Evolutionary conservation across 1,140 invertebrate species (phyloP), one percentile per base, ranked within the genome.

Genomic region (Neodiprion lecontei): DNA sequence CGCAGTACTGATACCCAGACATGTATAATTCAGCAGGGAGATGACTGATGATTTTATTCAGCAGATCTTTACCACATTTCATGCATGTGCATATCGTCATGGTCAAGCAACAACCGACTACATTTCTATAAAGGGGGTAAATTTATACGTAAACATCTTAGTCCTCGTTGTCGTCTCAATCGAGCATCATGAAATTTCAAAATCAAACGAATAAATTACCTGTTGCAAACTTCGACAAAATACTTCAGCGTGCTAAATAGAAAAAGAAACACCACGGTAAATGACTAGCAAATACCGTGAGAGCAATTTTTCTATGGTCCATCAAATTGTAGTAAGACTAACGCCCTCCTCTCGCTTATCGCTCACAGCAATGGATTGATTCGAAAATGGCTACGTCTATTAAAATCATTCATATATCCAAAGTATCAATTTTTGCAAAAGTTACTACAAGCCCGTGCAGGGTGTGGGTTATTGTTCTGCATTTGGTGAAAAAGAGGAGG

Each of bases 1-100:
- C 17, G 17, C 17, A 21, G 0, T 21, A 21, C 17, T 21, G 73
- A 79, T 89, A 79, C 72, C 87, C 17, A 87, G 90, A 17, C 86
- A 89, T 71, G 80, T 90, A 84, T 67, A 88, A 49, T 82, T 90
- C 88, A 49, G 86, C 67, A 7, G 87, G 86, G 49, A 89, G 72
- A 48, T 81, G 83, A 79, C 89, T 84, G 28, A 89, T 88, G n/a
- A 21, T 21, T 21, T 21, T 21, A 21, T 21, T 21, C 17, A 21
- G 17, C 17, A 21, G 17, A 21, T 21, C 81, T 69, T 73, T 75
- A 47, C 78, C 76, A 47, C 74, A 75, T 78, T 23, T 73, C 7
- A 7, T 73, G 28, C 69, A 3, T 7, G 40, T 17, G 69, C 9
- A 47, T 70, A 14, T 47, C 8, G 48, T 70, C n/a, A 70, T 70